phyloP scores from a whole-genome alignment of 2,888 invertebrate genomes.

The Hyposoter didymator region DNA sequence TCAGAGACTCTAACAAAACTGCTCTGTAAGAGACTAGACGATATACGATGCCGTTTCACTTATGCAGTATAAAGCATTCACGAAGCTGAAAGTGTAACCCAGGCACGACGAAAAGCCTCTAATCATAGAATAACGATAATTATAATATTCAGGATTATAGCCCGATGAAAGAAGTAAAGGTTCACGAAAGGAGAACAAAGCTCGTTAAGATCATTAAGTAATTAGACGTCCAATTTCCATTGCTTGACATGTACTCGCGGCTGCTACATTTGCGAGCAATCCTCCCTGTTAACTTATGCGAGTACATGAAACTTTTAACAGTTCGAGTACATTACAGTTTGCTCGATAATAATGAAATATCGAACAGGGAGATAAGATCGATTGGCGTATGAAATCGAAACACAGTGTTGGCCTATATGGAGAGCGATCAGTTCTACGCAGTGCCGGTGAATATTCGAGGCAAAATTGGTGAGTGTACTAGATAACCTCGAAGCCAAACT shows the following conservation, averaged over 20 bases:
- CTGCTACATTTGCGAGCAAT: not conserved
- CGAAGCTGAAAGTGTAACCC: not conserved
- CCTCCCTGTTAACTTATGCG: not conserved
- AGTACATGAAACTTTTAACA: slow-evolving; percentile 9
- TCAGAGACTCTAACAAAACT: not conserved
- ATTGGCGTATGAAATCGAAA: not conserved
- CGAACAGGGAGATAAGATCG: not conserved
- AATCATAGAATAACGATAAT: slow-evolving; percentile 7
- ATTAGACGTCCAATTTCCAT: slow-evolving; percentile 17
- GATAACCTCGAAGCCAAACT: slow-evolving; percentile 18
- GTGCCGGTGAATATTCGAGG: slow-evolving; percentile 12
- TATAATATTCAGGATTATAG: slow-evolving; percentile 13
- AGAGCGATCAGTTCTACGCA: not conserved
- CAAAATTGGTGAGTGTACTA: slow-evolving; percentile 10
- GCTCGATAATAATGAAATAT: slow-evolving; percentile 9
- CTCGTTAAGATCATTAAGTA: slow-evolving; percentile 17
- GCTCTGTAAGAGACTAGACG: not conserved
- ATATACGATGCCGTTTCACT: not conserved
- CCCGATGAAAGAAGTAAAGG: not conserved
- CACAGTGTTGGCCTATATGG: not conserved
- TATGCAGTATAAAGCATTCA: not conserved
- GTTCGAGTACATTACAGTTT: not conserved
- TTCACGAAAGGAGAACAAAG: slow-evolving; percentile 7
- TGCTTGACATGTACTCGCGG: not conserved
- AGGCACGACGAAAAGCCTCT: not conserved